A percentile compares a stretch with the other conserved stretches of the same genome.
phyloP scores from a whole-genome alignment of 2,113 vertebrate species.

The Lates calcarifer region DNA sequence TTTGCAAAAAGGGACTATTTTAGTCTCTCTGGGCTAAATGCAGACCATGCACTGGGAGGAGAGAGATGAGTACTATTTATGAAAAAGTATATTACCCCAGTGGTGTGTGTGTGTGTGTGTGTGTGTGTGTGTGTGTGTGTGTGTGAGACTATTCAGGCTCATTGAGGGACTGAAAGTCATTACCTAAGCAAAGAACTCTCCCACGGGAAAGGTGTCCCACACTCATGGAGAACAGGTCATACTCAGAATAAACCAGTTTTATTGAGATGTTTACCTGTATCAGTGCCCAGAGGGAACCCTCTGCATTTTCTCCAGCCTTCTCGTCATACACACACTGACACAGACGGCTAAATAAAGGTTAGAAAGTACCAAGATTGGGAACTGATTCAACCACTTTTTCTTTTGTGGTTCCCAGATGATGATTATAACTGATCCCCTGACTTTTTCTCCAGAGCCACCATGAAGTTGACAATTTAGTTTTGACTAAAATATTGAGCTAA shows the following conservation, averaged over 20 bases:
- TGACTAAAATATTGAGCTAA: background rate
- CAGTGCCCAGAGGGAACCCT: background rate
- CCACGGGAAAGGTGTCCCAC: conserved; percentile 11
- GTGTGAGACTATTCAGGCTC: background rate
- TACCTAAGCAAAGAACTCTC: conserved; percentile 30
- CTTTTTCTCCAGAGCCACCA: background rate
- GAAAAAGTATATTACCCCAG: conserved; percentile 28
- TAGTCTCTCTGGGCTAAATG: conserved; percentile 42
- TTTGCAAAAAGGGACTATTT: conserved; percentile 47
- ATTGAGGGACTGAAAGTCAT: conserved; percentile 25
- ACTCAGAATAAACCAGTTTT: conserved; percentile 49
- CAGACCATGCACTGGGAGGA: background rate
- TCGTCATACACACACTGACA: background rate
- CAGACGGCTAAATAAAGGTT: background rate
- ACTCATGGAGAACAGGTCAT: conserved; percentile 28
- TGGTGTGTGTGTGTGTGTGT: background rate
- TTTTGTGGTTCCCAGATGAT: background rate
- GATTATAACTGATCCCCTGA: background rate
- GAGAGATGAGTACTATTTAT: conserved; percentile 10
- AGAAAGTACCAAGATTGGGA: background rate
- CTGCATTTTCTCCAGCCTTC: conserved; percentile 6
- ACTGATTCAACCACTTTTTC: background rate
- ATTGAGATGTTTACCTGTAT: conserved; percentile 45
- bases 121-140: background rate
- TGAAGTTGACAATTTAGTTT: background rate